A percentile compares a stretch with the other conserved stretches of the same genome.
Evolutionary conservation across 2,113 vertebrate genomes (phyloP).

Genomic region (Mixornis gularis): DNA sequence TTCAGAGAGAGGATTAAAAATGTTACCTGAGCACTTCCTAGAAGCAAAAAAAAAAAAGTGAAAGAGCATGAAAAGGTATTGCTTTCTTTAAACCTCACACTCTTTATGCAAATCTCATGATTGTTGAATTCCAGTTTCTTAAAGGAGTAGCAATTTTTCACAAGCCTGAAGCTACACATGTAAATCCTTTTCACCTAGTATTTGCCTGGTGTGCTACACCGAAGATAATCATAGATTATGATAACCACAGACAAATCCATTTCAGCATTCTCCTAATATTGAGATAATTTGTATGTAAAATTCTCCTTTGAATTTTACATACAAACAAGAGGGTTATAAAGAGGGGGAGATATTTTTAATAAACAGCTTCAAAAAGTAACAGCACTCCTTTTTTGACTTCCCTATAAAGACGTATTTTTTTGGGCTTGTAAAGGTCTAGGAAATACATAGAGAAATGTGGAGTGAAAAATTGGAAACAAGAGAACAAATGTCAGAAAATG

Average conservation of each 20-base stretch:
- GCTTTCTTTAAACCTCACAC: background rate
- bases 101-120: background rate
- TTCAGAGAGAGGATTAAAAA: conserved; percentile 29
- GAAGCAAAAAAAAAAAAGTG: background rate
- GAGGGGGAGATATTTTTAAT: background rate
- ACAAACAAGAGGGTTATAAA: background rate
- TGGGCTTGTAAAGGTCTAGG: background rate
- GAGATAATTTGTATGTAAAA: too few species aligned
- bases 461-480: background rate
- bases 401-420: background rate
- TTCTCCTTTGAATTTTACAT: background rate
- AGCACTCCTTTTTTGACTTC: background rate
- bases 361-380: background rate
- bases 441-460: background rate
- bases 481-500: background rate
- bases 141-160: background rate
- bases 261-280: background rate
- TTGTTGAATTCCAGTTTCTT: background rate
- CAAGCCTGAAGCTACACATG: background rate
- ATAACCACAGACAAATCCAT: background rate
- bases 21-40: background rate
- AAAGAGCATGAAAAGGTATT: background rate
- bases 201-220: background rate
- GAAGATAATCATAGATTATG: background rate
- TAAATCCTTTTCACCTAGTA: background rate